Evolutionary conservation across 2,888 invertebrate species (phyloP).

Genomic region (Agonum fuliginosum): DNA sequence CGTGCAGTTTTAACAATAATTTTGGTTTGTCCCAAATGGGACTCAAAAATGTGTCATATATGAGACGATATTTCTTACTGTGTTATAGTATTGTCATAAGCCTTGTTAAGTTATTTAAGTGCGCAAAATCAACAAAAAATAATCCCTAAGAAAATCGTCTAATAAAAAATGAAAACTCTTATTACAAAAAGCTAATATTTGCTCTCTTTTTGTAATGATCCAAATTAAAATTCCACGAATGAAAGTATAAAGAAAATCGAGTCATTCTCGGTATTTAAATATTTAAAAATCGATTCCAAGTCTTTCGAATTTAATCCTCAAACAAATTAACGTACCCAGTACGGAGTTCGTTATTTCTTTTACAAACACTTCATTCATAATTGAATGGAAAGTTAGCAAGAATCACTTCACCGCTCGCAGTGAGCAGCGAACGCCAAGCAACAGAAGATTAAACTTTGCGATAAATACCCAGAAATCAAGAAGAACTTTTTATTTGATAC

Average conservation of each 20-base stretch:
- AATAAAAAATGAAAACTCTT: constrained; percentile 7
- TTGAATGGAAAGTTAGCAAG: constrained; percentile 48
- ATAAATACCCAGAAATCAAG: neutral
- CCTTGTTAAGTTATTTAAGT: no score
- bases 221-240: neutral
- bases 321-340: constrained; percentile 49
- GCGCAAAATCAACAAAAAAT: no score
- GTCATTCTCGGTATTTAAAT: constrained; percentile 35
- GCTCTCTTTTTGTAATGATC: neutral
- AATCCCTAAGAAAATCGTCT: no score
- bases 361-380: constrained; percentile 58
- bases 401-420: neutral
- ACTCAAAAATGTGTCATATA: no score
- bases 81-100: no score
- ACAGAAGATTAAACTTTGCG: neutral
- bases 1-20: no score
- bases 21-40: no score
- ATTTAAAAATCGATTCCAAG: constrained; percentile 52
- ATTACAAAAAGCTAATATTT: neutral
- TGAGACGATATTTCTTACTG: no score
- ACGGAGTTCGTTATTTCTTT: constrained; percentile 51
- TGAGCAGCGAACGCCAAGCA: no score
- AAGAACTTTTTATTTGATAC: constrained; percentile 24
- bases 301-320: constrained; percentile 48
- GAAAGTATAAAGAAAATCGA: neutral